Conservation (phyloP, 92 coral and sea anemone species). For the Phenganax subtilis region DNA sequence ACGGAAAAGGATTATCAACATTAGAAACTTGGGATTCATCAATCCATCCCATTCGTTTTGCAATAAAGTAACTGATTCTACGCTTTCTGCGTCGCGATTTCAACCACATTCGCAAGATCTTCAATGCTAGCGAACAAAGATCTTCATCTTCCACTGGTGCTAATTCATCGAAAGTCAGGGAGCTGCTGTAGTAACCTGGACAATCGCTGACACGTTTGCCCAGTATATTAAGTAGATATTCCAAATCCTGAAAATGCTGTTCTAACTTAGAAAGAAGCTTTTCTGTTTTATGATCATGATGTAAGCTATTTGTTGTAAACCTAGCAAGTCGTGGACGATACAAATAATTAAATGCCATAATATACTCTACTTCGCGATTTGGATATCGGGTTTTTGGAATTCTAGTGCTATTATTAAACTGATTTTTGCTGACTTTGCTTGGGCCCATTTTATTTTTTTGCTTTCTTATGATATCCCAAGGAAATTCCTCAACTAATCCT, state of each 20-base stretch:
- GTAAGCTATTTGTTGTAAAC: background rate
- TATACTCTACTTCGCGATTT: constrained; percentile 35
- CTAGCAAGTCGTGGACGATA: background rate
- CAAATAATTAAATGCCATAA: constrained; percentile 30
- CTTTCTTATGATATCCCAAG: background rate
- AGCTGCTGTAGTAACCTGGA: constrained; percentile 3
- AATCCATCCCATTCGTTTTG: background rate
- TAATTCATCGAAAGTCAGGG: background rate
- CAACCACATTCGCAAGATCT: background rate
- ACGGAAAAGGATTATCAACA: background rate
- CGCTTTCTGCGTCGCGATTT: background rate
- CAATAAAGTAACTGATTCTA: background rate
- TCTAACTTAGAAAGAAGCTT: background rate
- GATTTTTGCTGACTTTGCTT: background rate
- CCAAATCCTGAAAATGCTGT: background rate
- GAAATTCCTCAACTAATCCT: background rate
- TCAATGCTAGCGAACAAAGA: background rate
- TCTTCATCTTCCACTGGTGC: background rate
- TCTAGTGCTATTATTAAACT: constrained; percentile 26
- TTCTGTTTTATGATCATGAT: too few relatives aligned
- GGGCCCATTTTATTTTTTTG: background rate
- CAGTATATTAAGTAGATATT: background rate
- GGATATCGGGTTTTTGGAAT: constrained; percentile 52
- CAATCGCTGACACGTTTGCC: background rate
- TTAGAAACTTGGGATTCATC: background rate